phyloP scores from a whole-genome alignment of 2,888 invertebrate species.

The Ochropleura plecta region DNA sequence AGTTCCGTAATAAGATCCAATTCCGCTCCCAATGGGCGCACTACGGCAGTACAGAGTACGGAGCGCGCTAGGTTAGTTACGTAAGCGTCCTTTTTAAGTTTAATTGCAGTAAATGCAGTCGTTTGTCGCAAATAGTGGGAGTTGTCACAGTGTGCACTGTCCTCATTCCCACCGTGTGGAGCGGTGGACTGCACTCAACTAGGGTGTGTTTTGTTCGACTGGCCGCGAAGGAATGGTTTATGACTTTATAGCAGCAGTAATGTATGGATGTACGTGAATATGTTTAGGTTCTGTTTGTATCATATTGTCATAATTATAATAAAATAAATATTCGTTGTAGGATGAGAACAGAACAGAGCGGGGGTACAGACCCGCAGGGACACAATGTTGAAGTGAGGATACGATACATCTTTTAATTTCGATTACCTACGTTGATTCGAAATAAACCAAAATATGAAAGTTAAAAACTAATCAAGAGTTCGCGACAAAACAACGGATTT shows the following conservation, averaged over 20 bases:
- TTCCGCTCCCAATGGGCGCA: conserved; percentile 41
- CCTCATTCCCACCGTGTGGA: conserved; percentile 48
- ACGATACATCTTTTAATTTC: not conserved
- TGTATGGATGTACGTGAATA: conserved; percentile 15
- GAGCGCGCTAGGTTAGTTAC: conserved; percentile 48
- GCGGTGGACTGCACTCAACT: not conserved
- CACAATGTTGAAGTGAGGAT: not conserved
- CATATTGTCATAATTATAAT: not conserved
- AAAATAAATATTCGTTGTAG: not conserved
- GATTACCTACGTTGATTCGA: not conserved
- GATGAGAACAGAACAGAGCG: not conserved
- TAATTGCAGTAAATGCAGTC: conserved; percentile 64
- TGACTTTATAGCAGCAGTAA: conserved; percentile 23
- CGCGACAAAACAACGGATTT: not conserved
- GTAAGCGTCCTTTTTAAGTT: conserved; percentile 67
- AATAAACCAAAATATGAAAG: not conserved
- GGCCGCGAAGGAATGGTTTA: conserved; percentile 21
- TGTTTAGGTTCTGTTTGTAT: not conserved
- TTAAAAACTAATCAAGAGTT: not conserved
- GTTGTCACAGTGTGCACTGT: conserved; percentile 37
- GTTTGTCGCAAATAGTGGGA: conserved; percentile 56
- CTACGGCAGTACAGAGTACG: not conserved
- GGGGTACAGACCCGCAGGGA: too few species aligned
- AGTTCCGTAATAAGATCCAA: conserved; percentile 52
- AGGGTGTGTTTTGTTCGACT: conserved; percentile 12